These are phyloP conservation scores for Stomorhina lunata DNA, from an alignment of 2,888 invertebrate species.

Conservation along the genomic window DNA sequence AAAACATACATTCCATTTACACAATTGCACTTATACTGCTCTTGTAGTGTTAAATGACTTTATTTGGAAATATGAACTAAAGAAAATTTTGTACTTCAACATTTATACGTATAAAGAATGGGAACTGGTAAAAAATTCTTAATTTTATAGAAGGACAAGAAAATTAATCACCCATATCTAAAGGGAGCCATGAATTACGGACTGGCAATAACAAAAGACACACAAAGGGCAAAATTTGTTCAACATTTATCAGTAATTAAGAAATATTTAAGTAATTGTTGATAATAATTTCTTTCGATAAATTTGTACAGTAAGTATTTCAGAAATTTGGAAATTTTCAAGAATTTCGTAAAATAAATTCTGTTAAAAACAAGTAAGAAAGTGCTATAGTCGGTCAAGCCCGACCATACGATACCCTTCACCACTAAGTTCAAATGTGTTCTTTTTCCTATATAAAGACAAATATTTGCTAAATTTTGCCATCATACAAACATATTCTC, in stretches of 20 bases:
- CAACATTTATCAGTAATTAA: conserved; percentile 58
- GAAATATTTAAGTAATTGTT: conserved; percentile 49
- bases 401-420: no score
- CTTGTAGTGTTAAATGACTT: conserved; percentile 41
- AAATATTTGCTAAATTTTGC: no score
- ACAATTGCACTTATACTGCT: conserved; percentile 14
- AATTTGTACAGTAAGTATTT: not conserved
- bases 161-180: conserved; percentile 62
- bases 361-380: no score
- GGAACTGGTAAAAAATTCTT: not conserved
- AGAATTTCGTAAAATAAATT: no score
- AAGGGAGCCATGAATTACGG: conserved; percentile 60
- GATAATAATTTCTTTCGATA: conserved; percentile 15
- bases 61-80: conserved; percentile 55
- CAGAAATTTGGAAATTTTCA: not conserved
- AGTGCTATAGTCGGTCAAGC: no score
- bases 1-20: conserved; percentile 19
- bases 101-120: not conserved
- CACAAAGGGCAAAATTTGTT: conserved; percentile 22
- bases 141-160: conserved; percentile 47
- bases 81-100: conserved; percentile 47
- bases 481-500: no score
- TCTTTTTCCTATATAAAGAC: no score
- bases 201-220: conserved; percentile 7
- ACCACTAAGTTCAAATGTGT: no score